phyloP scores from a whole-genome alignment of 2,888 invertebrate species.

The Diarsia brunnea region DNA sequence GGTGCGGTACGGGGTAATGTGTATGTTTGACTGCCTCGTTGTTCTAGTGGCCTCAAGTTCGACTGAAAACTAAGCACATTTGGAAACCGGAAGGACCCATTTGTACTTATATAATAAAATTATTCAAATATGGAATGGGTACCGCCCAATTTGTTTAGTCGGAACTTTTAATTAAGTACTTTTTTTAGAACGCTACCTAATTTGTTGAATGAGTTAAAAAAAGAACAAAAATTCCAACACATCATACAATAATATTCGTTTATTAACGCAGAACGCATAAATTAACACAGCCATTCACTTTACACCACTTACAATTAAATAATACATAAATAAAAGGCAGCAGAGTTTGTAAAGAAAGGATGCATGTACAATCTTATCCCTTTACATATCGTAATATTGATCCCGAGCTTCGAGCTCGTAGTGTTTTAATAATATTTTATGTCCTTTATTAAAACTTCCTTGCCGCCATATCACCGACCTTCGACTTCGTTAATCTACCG shows the following conservation, averaged over 20 bases:
- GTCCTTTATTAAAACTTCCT: constrained; percentile 1
- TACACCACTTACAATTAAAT: constrained; percentile 24
- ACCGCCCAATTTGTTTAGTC: too few relatives aligned
- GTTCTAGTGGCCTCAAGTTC: too few relatives aligned
- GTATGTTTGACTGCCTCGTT: background rate
- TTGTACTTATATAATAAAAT: too few relatives aligned
- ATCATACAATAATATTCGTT: constrained; percentile 38
- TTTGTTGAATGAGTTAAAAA: constrained; percentile 1
- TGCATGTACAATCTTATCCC: constrained; percentile 15
- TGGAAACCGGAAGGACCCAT: too few relatives aligned
- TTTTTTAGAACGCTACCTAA: too few relatives aligned
- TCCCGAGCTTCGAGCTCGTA: background rate
- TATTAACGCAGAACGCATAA: constrained; percentile 41
- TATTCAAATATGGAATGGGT: too few relatives aligned
- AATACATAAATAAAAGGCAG: constrained; percentile 35
- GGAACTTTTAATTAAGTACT: too few relatives aligned
- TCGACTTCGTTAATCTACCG: constrained; percentile 20
- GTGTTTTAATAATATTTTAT: background rate
- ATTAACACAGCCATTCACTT: constrained; percentile 55
- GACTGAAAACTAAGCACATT: too few relatives aligned
- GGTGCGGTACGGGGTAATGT: background rate
- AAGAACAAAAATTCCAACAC: constrained; percentile 8
- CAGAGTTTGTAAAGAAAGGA: background rate
- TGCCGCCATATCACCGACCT: constrained; percentile 23
- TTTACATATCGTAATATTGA: background rate